phyloP scores from a whole-genome alignment of 2,888 invertebrate genomes.

The Sympetrum striolatum region DNA sequence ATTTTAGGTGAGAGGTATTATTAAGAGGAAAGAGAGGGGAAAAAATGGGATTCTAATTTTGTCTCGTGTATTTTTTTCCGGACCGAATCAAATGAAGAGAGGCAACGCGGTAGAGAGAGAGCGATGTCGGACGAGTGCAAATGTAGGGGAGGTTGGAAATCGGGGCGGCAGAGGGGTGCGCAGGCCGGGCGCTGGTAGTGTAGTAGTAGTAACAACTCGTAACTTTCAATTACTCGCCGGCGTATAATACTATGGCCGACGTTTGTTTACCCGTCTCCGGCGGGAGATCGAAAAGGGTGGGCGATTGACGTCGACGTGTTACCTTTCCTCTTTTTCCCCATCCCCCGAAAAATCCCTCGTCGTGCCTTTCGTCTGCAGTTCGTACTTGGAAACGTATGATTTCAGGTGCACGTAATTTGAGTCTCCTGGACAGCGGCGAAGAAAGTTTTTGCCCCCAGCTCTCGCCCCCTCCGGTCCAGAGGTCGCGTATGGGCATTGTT shows the following conservation, averaged over 20 bases:
- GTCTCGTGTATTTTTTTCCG: neutral
- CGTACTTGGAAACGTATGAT: neutral
- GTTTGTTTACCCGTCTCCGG: neutral
- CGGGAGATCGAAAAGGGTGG: neutral
- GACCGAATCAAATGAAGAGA: neutral
- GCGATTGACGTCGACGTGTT: neutral
- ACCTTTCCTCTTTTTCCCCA: neutral
- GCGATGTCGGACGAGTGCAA: neutral
- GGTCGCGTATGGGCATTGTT: neutral
- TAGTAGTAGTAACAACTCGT: constrained; percentile 12
- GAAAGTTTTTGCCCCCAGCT: neutral
- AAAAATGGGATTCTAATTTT: too few relatives aligned
- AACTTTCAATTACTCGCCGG: constrained; percentile 32
- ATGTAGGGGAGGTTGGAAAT: neutral
- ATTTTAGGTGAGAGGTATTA: neutral
- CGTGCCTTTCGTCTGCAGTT: neutral
- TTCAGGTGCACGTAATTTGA: neutral
- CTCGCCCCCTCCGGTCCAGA: neutral
- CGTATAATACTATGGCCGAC: neutral
- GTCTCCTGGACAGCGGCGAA: neutral
- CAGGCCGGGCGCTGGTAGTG: neutral
- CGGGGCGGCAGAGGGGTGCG: neutral
- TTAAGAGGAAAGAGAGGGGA: neutral
- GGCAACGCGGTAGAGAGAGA: neutral
- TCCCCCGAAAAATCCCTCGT: neutral